Percentiles rank a stretch among this genome's conserved stretches.
Evolutionary conservation across 1,140 invertebrate species (phyloP).

Genomic region (Penaeus vannamei): DNA sequence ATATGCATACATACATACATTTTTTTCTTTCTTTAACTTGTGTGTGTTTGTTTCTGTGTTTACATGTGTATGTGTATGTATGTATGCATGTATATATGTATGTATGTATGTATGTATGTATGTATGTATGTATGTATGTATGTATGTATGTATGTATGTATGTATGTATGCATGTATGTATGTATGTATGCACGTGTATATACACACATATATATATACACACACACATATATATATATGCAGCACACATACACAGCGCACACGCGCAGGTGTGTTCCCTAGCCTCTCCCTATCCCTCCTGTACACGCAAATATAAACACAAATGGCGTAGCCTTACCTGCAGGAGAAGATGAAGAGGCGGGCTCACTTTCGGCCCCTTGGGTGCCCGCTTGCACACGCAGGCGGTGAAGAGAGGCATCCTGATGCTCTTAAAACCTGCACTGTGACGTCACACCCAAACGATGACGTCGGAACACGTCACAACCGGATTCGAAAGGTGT

Average conservation of each 20-base stretch:
- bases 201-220: too few relatives aligned
- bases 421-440: neutral
- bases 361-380: conserved; percentile 61
- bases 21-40: too few relatives aligned
- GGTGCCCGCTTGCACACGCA: conserved; percentile 60
- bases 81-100: too few relatives aligned
- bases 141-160: too few relatives aligned
- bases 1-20: too few relatives aligned
- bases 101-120: too few relatives aligned
- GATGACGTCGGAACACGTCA: neutral
- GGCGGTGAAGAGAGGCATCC: conserved; percentile 65
- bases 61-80: too few relatives aligned
- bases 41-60: too few relatives aligned
- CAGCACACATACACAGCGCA: neutral
- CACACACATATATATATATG: too few relatives aligned
- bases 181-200: too few relatives aligned
- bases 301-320: neutral
- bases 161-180: too few relatives aligned
- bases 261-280: neutral
- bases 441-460: neutral
- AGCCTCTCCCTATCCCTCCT: neutral
- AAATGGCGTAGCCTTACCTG: conserved; percentile 54
- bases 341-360: conserved; percentile 64
- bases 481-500: neutral
- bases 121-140: too few relatives aligned